A percentile compares a stretch with the other conserved stretches of the same genome.
Evolutionary conservation across 37 sponge, comb jelly and placozoan genomes (phyloP).

Genomic region (Chondrilla cf. caribensis): DNA sequence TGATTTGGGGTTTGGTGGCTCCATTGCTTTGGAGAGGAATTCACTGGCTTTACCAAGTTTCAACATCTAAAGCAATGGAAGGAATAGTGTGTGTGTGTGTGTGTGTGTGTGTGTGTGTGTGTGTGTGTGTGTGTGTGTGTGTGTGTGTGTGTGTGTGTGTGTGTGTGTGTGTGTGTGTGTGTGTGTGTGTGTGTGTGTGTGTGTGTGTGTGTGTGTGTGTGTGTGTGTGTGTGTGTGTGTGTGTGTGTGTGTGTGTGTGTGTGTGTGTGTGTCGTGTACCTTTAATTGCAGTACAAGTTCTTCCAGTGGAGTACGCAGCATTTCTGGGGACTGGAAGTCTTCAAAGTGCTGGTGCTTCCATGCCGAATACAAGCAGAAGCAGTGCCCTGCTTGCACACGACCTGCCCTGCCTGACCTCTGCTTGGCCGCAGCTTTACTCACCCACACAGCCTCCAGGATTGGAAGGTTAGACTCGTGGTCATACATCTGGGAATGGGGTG

Average conservation of each 20-base stretch:
- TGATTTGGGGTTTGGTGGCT: conserved; percentile 50
- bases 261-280: background rate
- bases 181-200: conserved; percentile 21
- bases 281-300: conserved; percentile 81
- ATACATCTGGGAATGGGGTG: conserved; percentile 40
- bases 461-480: conserved; percentile 59
- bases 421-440: conserved; percentile 77
- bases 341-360: conserved; percentile 39
- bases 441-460: conserved; percentile 72
- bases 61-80: conserved; percentile 29
- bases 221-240: background rate
- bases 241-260: background rate
- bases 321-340: conserved; percentile 76
- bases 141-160: conserved; percentile 35
- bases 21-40: conserved; percentile 67
- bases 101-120: conserved; percentile 31
- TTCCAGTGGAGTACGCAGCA: conserved; percentile 78
- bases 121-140: conserved; percentile 25
- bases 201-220: background rate
- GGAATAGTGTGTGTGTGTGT: conserved; percentile 14
- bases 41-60: conserved; percentile 45
- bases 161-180: conserved; percentile 31
- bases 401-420: conserved; percentile 90
- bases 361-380: conserved; percentile 62
- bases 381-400: conserved; percentile 71